phyloP scores from a whole-genome alignment of 2,113 vertebrate genomes.

The Psittacara wagleri region DNA sequence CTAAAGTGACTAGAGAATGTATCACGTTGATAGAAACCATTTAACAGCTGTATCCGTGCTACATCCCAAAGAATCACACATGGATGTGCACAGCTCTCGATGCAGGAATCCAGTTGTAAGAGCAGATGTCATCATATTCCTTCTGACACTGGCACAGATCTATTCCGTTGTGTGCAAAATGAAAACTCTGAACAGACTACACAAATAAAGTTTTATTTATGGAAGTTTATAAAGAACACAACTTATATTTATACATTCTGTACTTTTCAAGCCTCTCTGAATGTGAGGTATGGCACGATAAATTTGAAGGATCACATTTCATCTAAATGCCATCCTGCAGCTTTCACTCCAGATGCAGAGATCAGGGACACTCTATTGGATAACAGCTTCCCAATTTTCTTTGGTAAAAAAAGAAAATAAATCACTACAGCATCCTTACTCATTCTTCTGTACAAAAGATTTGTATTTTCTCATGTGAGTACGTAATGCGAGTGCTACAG shows the following conservation, averaged over 20 bases:
- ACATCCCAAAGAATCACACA: not conserved
- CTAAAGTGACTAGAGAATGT: not conserved
- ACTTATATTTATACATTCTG: not conserved
- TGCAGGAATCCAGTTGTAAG: not conserved
- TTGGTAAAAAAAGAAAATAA: not conserved
- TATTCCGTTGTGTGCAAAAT: not conserved
- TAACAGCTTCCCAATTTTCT: not conserved
- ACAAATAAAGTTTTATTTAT: not conserved
- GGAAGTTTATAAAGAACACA: not conserved
- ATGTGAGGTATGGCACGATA: not conserved
- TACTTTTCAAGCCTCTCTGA: not conserved
- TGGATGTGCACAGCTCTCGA: not conserved
- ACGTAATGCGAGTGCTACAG: fast-evolving
- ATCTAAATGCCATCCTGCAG: not conserved
- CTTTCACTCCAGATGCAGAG: not conserved
- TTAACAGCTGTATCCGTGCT: not conserved
- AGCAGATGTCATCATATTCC: not conserved
- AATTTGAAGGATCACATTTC: not conserved
- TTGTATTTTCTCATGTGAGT: not conserved
- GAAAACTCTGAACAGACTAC: not conserved
- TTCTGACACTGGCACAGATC: not conserved
- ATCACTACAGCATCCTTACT: not conserved
- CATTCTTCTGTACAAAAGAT: not conserved
- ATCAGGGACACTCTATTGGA: not conserved
- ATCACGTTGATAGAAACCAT: not conserved